These are phyloP conservation scores for Ligdia adustata DNA, from an alignment of 2,888 invertebrate genomes.

Conservation along the genomic window DNA sequence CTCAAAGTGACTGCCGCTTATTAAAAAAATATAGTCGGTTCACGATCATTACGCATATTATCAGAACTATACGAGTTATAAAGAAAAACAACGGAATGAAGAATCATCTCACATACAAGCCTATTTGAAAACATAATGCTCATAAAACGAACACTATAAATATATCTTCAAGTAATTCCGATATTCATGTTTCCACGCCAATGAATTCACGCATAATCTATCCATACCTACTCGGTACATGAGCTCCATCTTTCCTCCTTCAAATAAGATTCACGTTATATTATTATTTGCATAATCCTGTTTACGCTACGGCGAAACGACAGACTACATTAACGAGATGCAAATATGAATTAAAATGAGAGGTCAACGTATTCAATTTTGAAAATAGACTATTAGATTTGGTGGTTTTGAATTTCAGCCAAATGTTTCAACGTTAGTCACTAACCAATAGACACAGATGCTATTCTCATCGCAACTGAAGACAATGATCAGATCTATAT, in stretches of 20 bases:
- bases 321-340: neutral
- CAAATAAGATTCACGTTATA: neutral
- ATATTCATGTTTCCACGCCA: neutral
- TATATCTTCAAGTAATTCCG: no score
- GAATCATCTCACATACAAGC: no score
- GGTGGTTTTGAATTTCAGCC: slow-evolving; percentile 20
- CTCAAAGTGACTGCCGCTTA: no score
- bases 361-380: slow-evolving; percentile 14
- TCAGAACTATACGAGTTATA: no score
- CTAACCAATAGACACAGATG: slow-evolving; percentile 9
- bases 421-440: slow-evolving; percentile 4
- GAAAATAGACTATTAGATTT: slow-evolving; percentile 12
- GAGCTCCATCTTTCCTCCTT: neutral
- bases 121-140: no score
- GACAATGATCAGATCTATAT: slow-evolving; percentile 19
- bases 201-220: neutral
- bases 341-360: slow-evolving; percentile 4
- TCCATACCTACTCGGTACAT: neutral
- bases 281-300: neutral
- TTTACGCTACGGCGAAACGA: neutral
- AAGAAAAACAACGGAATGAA: no score
- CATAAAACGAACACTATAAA: no score
- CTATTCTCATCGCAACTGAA: slow-evolving; percentile 14
- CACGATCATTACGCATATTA: no score
- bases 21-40: no score